Percentiles rank a stretch among this genome's conserved stretches.
Evolutionary conservation across 2,797 vertebrate species (phyloP).

Genomic region (Buceros bicornis): DNA sequence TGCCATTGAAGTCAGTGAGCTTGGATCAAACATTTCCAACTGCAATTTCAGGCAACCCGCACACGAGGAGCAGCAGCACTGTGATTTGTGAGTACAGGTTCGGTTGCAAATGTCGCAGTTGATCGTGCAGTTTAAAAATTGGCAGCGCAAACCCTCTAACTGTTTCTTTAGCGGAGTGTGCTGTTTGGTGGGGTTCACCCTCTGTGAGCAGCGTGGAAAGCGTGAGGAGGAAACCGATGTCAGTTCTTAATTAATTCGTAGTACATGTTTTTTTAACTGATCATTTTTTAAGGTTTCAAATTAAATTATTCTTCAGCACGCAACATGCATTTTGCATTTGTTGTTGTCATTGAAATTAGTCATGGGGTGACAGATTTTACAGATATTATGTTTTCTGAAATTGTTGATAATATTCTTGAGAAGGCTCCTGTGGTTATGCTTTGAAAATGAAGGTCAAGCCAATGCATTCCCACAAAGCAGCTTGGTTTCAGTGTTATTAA

Average conservation of each 20-base stretch:
- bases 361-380: neutral
- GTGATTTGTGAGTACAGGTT: neutral
- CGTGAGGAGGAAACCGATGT: neutral
- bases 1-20: neutral
- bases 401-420: neutral
- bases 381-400: neutral
- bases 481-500: neutral
- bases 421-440: neutral
- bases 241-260: neutral
- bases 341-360: conserved; percentile 11
- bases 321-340: neutral
- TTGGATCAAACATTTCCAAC: neutral
- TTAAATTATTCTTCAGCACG: neutral
- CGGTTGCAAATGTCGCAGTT: neutral
- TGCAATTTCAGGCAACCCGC: neutral
- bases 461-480: neutral
- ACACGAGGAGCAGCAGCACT: neutral
- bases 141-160: fast-evolving
- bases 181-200: neutral
- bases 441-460: conserved; percentile 34
- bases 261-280: neutral
- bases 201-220: neutral
- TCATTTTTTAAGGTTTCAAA: neutral
- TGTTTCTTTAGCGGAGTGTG: neutral
- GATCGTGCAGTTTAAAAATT: neutral